These are phyloP conservation scores for Hirtodrosophila confusa DNA, from an alignment of 2,888 invertebrate genomes.

Conservation along the genomic window DNA sequence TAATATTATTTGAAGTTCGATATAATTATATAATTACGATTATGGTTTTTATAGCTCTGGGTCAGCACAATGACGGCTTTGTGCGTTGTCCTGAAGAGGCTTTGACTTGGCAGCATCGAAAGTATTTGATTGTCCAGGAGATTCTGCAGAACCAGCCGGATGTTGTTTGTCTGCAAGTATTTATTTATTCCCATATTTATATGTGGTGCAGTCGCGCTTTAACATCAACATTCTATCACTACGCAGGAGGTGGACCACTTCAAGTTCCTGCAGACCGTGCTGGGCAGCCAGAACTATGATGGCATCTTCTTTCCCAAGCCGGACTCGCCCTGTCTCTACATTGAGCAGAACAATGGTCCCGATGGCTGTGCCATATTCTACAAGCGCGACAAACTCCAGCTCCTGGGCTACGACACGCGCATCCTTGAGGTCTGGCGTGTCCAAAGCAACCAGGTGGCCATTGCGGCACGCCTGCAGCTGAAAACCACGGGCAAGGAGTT, in stretches of 20 bases:
- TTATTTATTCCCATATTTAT: constrained; percentile 22
- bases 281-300: constrained; percentile 87
- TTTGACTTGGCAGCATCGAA: constrained; percentile 88
- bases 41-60: constrained; percentile 86
- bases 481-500: constrained; percentile 86
- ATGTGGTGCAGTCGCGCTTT: constrained; percentile 50
- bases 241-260: constrained; percentile 90
- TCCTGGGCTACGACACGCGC: constrained; percentile 86
- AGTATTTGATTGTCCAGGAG: constrained; percentile 89
- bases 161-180: constrained; percentile 89
- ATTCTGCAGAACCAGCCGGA: constrained; percentile 88
- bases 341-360: constrained; percentile 89
- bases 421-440: constrained; percentile 90
- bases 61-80: constrained; percentile 89
- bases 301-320: constrained; percentile 91
- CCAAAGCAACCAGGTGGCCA: constrained; percentile 90
- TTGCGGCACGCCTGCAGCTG: constrained; percentile 86
- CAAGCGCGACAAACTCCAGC: constrained; percentile 87
- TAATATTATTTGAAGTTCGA: too few relatives aligned
- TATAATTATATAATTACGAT: background rate
- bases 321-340: constrained; percentile 90
- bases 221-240: constrained; percentile 26
- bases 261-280: constrained; percentile 87
- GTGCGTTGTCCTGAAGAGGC: constrained; percentile 89
- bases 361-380: constrained; percentile 92